Evolutionary conservation across 2,888 invertebrate species (phyloP).

Genomic region (Spicauda simplicius): DNA sequence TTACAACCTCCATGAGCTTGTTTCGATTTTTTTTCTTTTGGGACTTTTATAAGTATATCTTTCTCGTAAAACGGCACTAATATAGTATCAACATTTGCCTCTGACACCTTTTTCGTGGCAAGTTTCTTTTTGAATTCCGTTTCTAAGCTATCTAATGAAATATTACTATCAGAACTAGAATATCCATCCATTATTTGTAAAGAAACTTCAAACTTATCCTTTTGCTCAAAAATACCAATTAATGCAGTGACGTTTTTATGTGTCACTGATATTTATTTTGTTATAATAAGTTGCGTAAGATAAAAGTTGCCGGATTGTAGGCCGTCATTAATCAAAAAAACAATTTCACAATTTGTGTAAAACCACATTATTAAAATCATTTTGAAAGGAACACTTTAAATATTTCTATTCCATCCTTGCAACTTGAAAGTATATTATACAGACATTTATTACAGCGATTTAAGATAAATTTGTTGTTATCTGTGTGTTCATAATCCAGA

Average conservation of each 20-base stretch:
- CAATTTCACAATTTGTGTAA: not conserved
- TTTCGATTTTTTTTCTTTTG: slow-evolving; percentile 57
- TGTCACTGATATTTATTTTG: slow-evolving; percentile 49
- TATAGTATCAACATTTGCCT: slow-evolving; percentile 71
- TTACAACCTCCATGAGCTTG: slow-evolving; percentile 43
- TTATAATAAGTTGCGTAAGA: not conserved
- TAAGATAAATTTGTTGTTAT: too few relatives aligned
- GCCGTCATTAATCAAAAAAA: not conserved
- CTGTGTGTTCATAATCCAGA: too few relatives aligned
- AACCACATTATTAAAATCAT: too few relatives aligned
- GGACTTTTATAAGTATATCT: slow-evolving; percentile 74
- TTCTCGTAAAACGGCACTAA: slow-evolving; percentile 79
- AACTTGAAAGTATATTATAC: too few relatives aligned
- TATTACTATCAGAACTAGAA: slow-evolving; percentile 61
- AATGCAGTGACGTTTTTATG: slow-evolving; percentile 60
- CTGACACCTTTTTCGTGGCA: slow-evolving; percentile 46
- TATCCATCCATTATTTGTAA: slow-evolving; percentile 60
- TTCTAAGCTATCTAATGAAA: slow-evolving; percentile 75
- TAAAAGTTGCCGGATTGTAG: slow-evolving; percentile 11
- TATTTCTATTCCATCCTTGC: too few relatives aligned
- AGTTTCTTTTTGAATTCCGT: slow-evolving; percentile 54
- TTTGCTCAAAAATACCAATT: slow-evolving; percentile 59
- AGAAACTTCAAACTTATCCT: slow-evolving; percentile 48
- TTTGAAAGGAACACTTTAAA: too few relatives aligned
- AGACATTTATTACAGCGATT: too few relatives aligned